Base-by-base conservation (phyloP, 2,797 vertebrate genomes). In the Pantherophis vulpinus region DNA sequence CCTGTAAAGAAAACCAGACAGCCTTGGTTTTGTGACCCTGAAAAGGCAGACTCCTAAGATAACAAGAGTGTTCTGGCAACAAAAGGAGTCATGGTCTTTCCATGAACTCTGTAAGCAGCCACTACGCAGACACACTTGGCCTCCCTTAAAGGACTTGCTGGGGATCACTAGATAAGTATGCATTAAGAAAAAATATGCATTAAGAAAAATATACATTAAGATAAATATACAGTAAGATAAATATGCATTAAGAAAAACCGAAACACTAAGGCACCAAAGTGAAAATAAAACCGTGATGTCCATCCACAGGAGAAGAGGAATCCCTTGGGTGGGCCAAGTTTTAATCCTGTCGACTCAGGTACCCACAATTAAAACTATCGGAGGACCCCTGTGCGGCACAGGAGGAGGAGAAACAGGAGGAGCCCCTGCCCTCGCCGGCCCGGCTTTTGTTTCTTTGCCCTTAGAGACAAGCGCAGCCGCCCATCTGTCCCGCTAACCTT, bases 401-500 rank as follows among this genome's bases (percentile, higher is more conserved):
- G 63, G 13, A 66, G n/a, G 10, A 12, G n/a, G 10, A 12, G 10
- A 29, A 60, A n/a, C 4, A 56, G 32, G 23, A 47, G 8, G 9
- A 54, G 29, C 51, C 1, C 6, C 61, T 32, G 32, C n/a, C n/a
- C 11, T 47, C 16, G 25, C 63, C 18, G 16, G 54, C 29, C 51
- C 20, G 20, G 2, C 42, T 70, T 55, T 63, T 70, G 1, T 23
- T 32, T 54, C 47, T 7, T 32, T 11, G 16, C 59, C 32, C n/a
- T 63, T 13, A 29, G 74, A 79, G 7, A 23, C 18, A 42, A 42
- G 23, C 2, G 32, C 32, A 9, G 70, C 32, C 10, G 18, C 59
- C n/a, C 25, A 2, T 25, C 14, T 20, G 3, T 23, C 54, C 16
- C 93, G 89, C 92, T 86, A 83, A 99, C 99, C 99, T 98, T 99